These are phyloP conservation scores for Drosophila dives DNA, from an alignment of 2,888 invertebrate genomes.

Conservation along the genomic window DNA sequence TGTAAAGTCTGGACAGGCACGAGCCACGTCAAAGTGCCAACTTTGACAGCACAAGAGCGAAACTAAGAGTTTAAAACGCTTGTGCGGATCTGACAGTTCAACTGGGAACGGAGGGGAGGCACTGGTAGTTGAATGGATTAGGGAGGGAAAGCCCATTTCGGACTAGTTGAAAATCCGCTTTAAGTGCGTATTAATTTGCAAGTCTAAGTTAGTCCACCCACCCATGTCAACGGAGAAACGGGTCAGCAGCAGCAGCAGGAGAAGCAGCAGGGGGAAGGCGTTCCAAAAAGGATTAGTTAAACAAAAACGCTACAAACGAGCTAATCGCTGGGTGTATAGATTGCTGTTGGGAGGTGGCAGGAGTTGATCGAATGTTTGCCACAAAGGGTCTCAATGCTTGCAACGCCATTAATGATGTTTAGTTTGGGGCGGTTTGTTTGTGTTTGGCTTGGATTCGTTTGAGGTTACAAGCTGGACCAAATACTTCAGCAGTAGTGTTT, in stretches of 20 bases:
- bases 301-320: constrained; percentile 65
- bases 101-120: neutral
- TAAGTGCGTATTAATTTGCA: constrained; percentile 79
- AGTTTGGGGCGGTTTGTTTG: constrained; percentile 11
- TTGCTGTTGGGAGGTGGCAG: neutral
- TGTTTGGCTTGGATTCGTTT: constrained; percentile 1
- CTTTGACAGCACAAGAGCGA: constrained; percentile 58
- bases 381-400: constrained; percentile 41
- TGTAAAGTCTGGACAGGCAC: constrained; percentile 45
- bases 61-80: constrained; percentile 49
- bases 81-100: constrained; percentile 9
- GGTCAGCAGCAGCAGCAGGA: constrained; percentile 9
- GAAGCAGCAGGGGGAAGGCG: neutral
- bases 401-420: constrained; percentile 56
- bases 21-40: constrained; percentile 65
- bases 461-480: constrained; percentile 4
- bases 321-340: constrained; percentile 55
- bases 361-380: constrained; percentile 51
- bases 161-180: constrained; percentile 62
- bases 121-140: neutral
- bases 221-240: neutral
- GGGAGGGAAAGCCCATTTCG: neutral
- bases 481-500: constrained; percentile 21
- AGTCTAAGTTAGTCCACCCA: constrained; percentile 62
- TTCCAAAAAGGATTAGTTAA: constrained; percentile 70